Evolutionary conservation across 2,113 vertebrate genomes (phyloP).

Genomic region (Apteryx mantelli): DNA sequence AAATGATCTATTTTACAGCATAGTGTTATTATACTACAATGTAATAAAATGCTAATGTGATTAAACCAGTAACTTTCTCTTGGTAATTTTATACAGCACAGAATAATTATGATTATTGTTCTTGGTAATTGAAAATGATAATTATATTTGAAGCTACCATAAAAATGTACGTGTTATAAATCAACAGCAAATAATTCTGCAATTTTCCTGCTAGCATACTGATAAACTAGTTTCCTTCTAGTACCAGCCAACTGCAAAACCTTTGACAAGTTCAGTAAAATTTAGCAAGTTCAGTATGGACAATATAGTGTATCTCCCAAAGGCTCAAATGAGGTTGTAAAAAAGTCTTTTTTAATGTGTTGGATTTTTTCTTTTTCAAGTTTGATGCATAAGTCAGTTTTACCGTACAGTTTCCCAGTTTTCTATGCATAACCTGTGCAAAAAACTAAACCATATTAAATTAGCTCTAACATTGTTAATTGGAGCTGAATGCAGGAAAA

Average conservation of each 20-base stretch:
- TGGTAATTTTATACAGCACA: neutral
- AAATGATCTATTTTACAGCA: constrained; percentile 15
- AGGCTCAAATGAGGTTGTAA: constrained; percentile 45
- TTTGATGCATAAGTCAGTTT: constrained; percentile 25
- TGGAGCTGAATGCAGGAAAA: neutral
- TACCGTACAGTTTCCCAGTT: constrained; percentile 42
- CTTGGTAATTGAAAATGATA: constrained; percentile 59
- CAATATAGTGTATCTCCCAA: constrained; percentile 36
- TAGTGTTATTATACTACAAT: neutral
- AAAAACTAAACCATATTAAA: constrained; percentile 25
- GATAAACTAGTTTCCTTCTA: constrained; percentile 51
- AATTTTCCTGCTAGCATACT: constrained; percentile 15
- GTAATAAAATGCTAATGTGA: constrained; percentile 34
- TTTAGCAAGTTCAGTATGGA: constrained; percentile 51
- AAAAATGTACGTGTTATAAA: constrained; percentile 58
- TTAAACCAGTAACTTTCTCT: constrained; percentile 3
- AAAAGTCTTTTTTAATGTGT: neutral
- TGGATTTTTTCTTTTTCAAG: neutral
- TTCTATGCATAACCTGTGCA: constrained; percentile 22
- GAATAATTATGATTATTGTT: constrained; percentile 57
- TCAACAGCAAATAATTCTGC: constrained; percentile 54
- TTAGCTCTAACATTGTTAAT: neutral
- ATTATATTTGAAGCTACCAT: constrained; percentile 42
- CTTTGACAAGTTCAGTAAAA: constrained; percentile 40
- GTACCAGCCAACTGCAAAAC: constrained; percentile 44